Percentiles rank a stretch among this genome's conserved stretches.
These are phyloP conservation scores for Dione vanillae DNA, from an alignment of 2,888 invertebrate genomes.

Conservation along the genomic window DNA sequence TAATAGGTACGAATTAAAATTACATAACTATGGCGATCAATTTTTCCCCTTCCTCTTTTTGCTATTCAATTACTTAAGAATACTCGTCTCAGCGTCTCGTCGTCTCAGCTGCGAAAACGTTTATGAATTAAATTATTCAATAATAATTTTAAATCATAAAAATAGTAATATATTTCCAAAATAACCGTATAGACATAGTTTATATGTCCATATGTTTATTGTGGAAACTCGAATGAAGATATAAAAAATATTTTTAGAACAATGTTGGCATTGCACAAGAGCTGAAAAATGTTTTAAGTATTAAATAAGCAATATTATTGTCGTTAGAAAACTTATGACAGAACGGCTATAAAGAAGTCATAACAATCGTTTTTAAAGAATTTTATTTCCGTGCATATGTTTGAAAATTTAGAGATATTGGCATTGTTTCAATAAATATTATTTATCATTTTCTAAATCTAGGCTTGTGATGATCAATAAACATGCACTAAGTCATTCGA, in stretches of 20 bases:
- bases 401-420: constrained; percentile 57
- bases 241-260: neutral
- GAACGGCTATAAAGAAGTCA: constrained; percentile 52
- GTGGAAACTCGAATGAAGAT: too few relatives aligned
- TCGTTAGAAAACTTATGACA: constrained; percentile 46
- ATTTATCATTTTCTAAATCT: constrained; percentile 53
- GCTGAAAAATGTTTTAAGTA: neutral
- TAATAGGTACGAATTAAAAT: too few relatives aligned
- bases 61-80: too few relatives aligned
- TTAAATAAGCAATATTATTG: constrained; percentile 22
- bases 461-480: constrained; percentile 47
- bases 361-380: constrained; percentile 55
- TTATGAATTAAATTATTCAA: too few relatives aligned
- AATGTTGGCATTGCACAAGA: neutral
- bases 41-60: too few relatives aligned
- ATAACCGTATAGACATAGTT: too few relatives aligned
- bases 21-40: too few relatives aligned
- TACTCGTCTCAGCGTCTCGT: too few relatives aligned
- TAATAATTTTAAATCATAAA: too few relatives aligned
- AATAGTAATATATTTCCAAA: too few relatives aligned
- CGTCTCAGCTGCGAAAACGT: too few relatives aligned
- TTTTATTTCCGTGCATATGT: constrained; percentile 48
- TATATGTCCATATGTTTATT: too few relatives aligned
- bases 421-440: constrained; percentile 60
- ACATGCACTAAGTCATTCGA: constrained; percentile 16